A percentile compares a stretch with the other conserved stretches of the same genome.
These are phyloP conservation scores for Dysdera silvatica DNA, from an alignment of 1,140 invertebrate genomes.

Conservation along the genomic window DNA sequence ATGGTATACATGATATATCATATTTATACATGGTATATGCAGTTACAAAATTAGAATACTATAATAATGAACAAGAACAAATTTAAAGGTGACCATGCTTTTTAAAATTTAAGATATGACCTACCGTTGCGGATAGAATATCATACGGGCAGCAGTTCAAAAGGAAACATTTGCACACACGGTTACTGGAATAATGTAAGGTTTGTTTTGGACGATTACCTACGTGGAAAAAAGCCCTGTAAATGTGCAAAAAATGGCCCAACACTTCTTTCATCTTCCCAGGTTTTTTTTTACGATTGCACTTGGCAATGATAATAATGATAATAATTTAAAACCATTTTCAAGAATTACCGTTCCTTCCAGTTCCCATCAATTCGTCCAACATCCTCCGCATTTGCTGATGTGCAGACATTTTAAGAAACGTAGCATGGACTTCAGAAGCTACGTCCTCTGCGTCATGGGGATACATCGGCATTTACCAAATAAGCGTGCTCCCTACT, in stretches of 20 bases:
- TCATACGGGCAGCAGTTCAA: slow-evolving; percentile 96
- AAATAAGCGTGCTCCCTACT: too few relatives aligned
- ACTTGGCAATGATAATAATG: background rate
- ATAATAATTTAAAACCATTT: background rate
- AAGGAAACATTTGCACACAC: slow-evolving; percentile 96
- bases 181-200: slow-evolving; percentile 86
- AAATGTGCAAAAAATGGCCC: background rate
- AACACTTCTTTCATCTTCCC: too few relatives aligned
- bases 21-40: too few relatives aligned
- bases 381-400: slow-evolving; percentile 98
- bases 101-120: too few relatives aligned
- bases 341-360: slow-evolving; percentile 72
- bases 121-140: slow-evolving; percentile 93
- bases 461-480: too few relatives aligned
- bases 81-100: too few relatives aligned
- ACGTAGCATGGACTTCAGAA: too few relatives aligned
- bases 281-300: background rate
- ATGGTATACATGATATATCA: too few relatives aligned
- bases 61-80: too few relatives aligned
- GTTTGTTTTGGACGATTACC: slow-evolving; percentile 43
- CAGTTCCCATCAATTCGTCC: slow-evolving; percentile 95
- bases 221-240: background rate
- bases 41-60: too few relatives aligned
- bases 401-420: slow-evolving; percentile 82
- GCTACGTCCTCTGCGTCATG: too few relatives aligned